phyloP scores from a whole-genome alignment of 1,140 invertebrate genomes.

The Gerris buenoi region DNA sequence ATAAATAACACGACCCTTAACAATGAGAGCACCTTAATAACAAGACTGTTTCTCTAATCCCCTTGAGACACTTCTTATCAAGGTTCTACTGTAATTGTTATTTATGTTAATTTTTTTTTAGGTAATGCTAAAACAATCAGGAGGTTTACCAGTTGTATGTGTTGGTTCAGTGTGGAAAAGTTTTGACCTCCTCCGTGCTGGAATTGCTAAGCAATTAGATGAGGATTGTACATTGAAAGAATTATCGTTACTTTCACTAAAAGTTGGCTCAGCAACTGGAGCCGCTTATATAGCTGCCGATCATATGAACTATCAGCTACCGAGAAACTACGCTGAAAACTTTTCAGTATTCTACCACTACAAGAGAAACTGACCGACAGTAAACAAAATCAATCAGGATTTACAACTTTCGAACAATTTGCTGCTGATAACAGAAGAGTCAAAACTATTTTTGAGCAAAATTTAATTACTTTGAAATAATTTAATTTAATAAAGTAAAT shows the following conservation, averaged over 20 bases:
- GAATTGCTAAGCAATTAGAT: conserved; percentile 45
- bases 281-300: conserved; percentile 60
- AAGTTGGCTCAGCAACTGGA: conserved; percentile 46
- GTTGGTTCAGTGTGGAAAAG: conserved; percentile 94
- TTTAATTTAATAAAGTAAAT: too few relatives aligned
- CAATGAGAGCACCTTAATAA: too few relatives aligned
- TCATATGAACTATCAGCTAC: conserved; percentile 32
- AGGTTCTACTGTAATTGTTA: too few relatives aligned
- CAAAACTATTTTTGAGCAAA: too few relatives aligned
- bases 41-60: too few relatives aligned
- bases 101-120: conserved; percentile 19
- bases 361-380: conserved; percentile 14
- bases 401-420: too few relatives aligned
- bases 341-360: conserved; percentile 37
- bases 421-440: too few relatives aligned
- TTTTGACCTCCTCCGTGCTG: conserved; percentile 62
- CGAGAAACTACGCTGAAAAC: conserved; percentile 38
- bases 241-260: conserved; percentile 47
- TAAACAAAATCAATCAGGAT: too few relatives aligned
- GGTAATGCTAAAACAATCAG: conserved; percentile 35
- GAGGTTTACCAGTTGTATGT: conserved; percentile 68
- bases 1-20: too few relatives aligned
- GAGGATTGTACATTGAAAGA: conserved; percentile 28
- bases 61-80: too few relatives aligned
- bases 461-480: too few relatives aligned